A percentile compares a stretch with the other conserved stretches of the same genome.
These are phyloP conservation scores for Egretta garzetta DNA, from an alignment of 2,113 vertebrate species.

Conservation along the genomic window DNA sequence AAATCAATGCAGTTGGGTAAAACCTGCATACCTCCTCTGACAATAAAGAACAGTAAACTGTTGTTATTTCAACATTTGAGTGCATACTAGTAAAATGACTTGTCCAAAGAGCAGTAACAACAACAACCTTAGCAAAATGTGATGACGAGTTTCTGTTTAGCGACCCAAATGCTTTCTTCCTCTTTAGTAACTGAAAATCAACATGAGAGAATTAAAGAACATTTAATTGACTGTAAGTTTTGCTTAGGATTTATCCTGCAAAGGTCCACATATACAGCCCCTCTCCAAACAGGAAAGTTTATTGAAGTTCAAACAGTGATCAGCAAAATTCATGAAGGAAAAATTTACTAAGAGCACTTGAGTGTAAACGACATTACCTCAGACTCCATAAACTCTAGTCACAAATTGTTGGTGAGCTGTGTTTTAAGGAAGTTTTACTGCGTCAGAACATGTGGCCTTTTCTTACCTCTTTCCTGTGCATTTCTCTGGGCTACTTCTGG, in stretches of 20 bases:
- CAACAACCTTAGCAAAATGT: neutral
- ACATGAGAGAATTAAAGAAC: neutral
- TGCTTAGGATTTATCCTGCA: neutral
- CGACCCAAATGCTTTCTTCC: neutral
- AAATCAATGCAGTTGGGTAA: neutral
- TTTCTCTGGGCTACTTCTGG: neutral
- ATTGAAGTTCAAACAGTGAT: neutral
- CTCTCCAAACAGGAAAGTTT: neutral
- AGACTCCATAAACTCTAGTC: neutral
- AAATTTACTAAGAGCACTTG: neutral
- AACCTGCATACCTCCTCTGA: neutral
- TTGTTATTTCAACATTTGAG: neutral
- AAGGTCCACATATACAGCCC: neutral
- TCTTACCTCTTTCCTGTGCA: neutral
- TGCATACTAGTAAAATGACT: neutral
- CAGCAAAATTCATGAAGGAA: neutral
- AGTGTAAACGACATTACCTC: neutral
- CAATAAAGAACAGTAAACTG: neutral
- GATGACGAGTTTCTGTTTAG: neutral
- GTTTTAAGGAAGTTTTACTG: neutral
- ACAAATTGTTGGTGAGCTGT: neutral
- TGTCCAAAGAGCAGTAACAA: neutral
- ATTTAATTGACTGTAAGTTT: neutral
- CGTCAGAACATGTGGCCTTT: neutral
- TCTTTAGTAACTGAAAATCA: neutral